Evolutionary conservation across 2,888 invertebrate species (phyloP).

Genomic region (Flexamia atlantica): DNA sequence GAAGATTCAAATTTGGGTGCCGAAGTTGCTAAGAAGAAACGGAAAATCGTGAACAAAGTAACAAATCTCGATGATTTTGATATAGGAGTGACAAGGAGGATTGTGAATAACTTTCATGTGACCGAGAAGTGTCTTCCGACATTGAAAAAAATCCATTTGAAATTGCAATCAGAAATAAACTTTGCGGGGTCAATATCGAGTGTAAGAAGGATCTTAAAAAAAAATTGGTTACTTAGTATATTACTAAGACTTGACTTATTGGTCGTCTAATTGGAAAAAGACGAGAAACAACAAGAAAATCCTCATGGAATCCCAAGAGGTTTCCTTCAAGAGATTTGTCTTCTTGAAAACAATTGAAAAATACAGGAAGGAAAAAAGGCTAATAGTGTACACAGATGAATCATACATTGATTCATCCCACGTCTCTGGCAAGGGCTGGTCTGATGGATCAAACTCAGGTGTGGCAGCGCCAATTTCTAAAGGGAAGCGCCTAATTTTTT

Average conservation of each 20-base stretch:
- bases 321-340: slow-evolving; percentile 23
- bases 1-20: not conserved
- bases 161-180: no score
- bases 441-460: not conserved
- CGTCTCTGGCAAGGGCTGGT: slow-evolving; percentile 34
- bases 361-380: not conserved
- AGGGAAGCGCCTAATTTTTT: no score
- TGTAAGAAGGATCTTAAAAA: slow-evolving; percentile 17
- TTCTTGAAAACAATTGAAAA: slow-evolving; percentile 3
- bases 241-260: no score
- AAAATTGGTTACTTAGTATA: slow-evolving; percentile 9
- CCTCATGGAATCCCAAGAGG: slow-evolving; percentile 15
- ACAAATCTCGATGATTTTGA: not conserved
- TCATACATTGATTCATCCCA: slow-evolving; percentile 33
- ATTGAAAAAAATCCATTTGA: no score
- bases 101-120: no score
- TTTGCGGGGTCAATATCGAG: slow-evolving; percentile 2
- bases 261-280: not conserved
- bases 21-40: slow-evolving; percentile 1
- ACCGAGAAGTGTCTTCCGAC: no score
- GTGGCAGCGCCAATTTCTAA: no score
- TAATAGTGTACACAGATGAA: slow-evolving; percentile 29
- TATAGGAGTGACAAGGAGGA: no score
- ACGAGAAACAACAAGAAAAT: slow-evolving; percentile 19
- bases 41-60: not conserved